Percentiles rank a stretch among this genome's conserved stretches.
Conservation (phyloP, 2,888 invertebrate genomes). For the Dinocampus coccinellae region DNA sequence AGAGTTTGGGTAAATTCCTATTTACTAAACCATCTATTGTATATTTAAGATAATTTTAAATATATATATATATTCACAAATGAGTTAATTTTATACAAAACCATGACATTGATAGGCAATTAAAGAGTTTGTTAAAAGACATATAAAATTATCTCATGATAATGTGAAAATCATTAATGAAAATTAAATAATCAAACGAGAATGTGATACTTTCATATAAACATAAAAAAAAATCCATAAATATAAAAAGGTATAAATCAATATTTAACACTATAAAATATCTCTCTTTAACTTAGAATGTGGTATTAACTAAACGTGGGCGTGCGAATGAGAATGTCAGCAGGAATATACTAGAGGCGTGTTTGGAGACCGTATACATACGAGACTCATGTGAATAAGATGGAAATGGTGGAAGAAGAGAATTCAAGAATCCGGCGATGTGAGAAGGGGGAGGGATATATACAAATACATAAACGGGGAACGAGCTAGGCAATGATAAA, state of each 20-base stretch:
- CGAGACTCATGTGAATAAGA: background rate
- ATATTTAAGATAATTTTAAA: too few species aligned
- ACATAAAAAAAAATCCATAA: too few species aligned
- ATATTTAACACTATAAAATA: slow-evolving; percentile 1
- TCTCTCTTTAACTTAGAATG: background rate
- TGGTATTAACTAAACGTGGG: slow-evolving; percentile 11
- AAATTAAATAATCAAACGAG: too few species aligned
- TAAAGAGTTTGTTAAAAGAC: too few species aligned
- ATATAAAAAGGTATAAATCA: background rate
- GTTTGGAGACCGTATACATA: background rate
- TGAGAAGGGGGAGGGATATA: slow-evolving; percentile 17
- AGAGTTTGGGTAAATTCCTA: slow-evolving; percentile 13
- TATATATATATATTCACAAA: too few species aligned
- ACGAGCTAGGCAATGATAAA: slow-evolving; percentile 49
- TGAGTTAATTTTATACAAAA: too few species aligned
- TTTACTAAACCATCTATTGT: too few species aligned
- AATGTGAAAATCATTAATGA: too few species aligned
- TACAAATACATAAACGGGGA: slow-evolving; percentile 21
- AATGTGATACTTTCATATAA: too few species aligned
- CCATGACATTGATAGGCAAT: too few species aligned
- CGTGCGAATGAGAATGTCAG: slow-evolving; percentile 16
- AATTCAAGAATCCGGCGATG: slow-evolving; percentile 38
- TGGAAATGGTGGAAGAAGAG: slow-evolving; percentile 29
- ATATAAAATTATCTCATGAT: too few species aligned
- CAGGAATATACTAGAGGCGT: slow-evolving; percentile 4